Percentiles rank a stretch among this genome's conserved stretches.
phyloP scores from a whole-genome alignment of 2,888 invertebrate genomes.

The Macroteleia sp. region DNA sequence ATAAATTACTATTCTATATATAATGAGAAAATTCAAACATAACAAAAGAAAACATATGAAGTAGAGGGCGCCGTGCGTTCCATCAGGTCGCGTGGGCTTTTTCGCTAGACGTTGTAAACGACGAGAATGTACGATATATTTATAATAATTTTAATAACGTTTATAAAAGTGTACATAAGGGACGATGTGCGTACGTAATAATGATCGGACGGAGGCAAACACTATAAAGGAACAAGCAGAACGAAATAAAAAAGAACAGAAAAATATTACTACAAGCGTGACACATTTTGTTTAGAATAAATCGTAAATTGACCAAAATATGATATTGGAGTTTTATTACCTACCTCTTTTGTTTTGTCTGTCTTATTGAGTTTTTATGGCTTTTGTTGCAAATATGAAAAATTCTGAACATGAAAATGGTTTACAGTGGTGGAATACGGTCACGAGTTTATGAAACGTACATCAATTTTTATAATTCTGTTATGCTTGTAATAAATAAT shows the following conservation, averaged over 20 bases:
- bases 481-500: no score
- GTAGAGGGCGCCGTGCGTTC: conserved; percentile 72
- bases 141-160: conserved; percentile 84
- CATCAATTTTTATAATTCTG: no score
- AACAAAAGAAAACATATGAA: conserved; percentile 17
- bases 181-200: conserved; percentile 76
- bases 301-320: conserved; percentile 82
- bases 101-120: conserved; percentile 60
- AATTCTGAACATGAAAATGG: neutral
- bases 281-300: conserved; percentile 83
- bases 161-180: conserved; percentile 82
- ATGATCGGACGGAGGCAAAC: conserved; percentile 66
- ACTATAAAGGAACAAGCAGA: conserved; percentile 74
- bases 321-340: conserved; percentile 70
- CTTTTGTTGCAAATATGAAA: conserved; percentile 11
- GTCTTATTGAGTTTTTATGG: conserved; percentile 31
- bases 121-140: conserved; percentile 82
- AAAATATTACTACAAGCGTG: conserved; percentile 76
- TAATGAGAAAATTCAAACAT: conserved; percentile 20
- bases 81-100: conserved; percentile 55
- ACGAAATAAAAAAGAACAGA: conserved; percentile 28
- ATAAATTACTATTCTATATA: conserved; percentile 52
- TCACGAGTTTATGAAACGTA: no score
- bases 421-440: neutral
- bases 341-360: conserved; percentile 39